Evolutionary conservation across 53 echinoderm and acorn worm genomes (phyloP).

Genomic region (Paracentrotus lividus): DNA sequence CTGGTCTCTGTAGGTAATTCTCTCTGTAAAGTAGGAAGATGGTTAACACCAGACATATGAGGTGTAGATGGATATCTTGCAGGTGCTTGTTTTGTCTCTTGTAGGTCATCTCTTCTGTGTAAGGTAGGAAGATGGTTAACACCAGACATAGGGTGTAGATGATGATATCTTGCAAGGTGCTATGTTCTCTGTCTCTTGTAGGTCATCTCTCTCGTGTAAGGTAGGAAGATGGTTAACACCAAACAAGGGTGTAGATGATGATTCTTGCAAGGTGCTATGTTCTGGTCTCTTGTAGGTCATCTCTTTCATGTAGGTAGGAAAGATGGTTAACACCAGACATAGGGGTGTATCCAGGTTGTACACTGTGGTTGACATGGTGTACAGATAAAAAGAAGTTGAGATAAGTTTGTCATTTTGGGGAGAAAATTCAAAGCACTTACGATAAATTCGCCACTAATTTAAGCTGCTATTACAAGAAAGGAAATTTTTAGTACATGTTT

Average conservation of each 20-base stretch:
- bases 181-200: background rate
- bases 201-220: background rate
- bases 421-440: too few species aligned
- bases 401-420: background rate
- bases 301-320: slow-evolving; percentile 36
- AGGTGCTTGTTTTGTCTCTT: slow-evolving; percentile 48
- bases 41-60: slow-evolving; percentile 1
- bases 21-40: background rate
- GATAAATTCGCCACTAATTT: too few species aligned
- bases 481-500: background rate
- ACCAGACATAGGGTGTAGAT: slow-evolving; percentile 9
- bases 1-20: background rate
- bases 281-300: slow-evolving; percentile 55
- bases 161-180: background rate
- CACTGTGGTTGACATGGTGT: slow-evolving; percentile 93
- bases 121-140: background rate
- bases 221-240: slow-evolving; percentile 23
- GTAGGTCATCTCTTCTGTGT: background rate
- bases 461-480: background rate
- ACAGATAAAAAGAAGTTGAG: background rate
- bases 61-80: background rate
- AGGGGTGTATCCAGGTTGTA: slow-evolving; percentile 94
- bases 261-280: slow-evolving; percentile 2
- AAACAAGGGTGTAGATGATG: background rate
- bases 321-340: slow-evolving; percentile 86